These are phyloP conservation scores for Zaprionus tsacasi DNA, from an alignment of 1,140 invertebrate species.

Conservation along the genomic window DNA sequence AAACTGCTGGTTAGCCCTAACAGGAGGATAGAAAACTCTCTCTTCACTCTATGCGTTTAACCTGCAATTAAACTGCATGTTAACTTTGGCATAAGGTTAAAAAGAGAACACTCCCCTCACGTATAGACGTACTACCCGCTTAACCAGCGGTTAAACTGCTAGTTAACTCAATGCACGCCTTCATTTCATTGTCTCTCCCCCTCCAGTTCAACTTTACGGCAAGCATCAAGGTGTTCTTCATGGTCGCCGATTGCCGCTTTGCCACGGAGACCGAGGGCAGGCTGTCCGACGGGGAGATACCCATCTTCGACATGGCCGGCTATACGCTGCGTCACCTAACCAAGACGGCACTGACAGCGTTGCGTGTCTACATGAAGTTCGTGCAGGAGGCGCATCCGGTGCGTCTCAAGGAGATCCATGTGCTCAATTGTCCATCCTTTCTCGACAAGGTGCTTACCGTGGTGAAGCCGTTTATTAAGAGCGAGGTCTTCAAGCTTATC, in stretches of 20 bases:
- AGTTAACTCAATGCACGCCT: background rate
- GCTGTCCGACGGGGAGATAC: conserved; percentile 87
- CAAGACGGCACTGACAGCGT: conserved; percentile 87
- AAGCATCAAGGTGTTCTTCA: conserved; percentile 88
- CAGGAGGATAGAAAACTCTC: too few relatives aligned
- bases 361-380: conserved; percentile 89
- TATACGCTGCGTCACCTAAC: conserved; percentile 87
- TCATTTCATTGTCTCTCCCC: background rate
- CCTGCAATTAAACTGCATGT: background rate
- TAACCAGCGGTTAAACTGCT: background rate
- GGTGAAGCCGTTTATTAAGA: conserved; percentile 88
- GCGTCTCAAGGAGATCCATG: conserved; percentile 90
- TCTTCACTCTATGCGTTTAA: background rate
- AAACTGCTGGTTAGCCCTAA: background rate
- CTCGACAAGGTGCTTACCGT: conserved; percentile 87
- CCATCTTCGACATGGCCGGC: conserved; percentile 89
- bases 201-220: conserved; percentile 88
- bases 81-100: background rate
- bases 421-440: conserved; percentile 88
- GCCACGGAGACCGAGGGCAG: conserved; percentile 71
- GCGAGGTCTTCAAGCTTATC: conserved; percentile 86
- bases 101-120: background rate
- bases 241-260: conserved; percentile 88
- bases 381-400: conserved; percentile 91
- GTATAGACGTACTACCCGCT: background rate